Base-by-base conservation (phyloP, 2,888 invertebrate genomes). In the Leucophenga montana region DNA sequence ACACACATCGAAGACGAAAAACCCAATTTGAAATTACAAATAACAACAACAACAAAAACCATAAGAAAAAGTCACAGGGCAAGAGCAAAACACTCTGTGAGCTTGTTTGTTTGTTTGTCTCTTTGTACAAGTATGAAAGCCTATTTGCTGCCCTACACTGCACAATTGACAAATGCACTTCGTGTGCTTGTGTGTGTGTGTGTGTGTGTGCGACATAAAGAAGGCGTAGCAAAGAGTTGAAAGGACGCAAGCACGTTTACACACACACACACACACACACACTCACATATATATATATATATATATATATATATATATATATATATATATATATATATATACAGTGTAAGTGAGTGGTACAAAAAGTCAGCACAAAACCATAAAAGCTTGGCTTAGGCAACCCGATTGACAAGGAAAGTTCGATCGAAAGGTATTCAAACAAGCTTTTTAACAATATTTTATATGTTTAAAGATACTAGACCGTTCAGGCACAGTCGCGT, bases 1-100 rank as follows among this genome's bases (percentile, higher is more conserved):
- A 39, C n/a, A 61, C 6, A n/a, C n/a, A n/a, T 46, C 18, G 16
- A 50, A 50, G 11, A 31, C 39, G 33, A 50, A 56, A 56, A 54
- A 14, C 39, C 62, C 46, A 64, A 64, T 64, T 64, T 48, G 22
- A 64, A 64, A 64, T 22, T 18, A 33, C 33, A 59, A 59, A 59
- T 14, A 33, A n/a, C 59, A 59, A 59, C 33, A 31, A 27, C 31
- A 44, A 64, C 31, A 33, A 31, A 33, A 57, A 57, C 57, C 27
- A 22, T 57, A 39, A 62, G 44, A 44, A 39, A n/a, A 13, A n/a
- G 46, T 39, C 61, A 20, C 20, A 44, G 61, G 39, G 11, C 39
- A 39, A 39, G 39, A 39, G 39, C 8, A 39, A 39, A 39, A 39
- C 39, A 61, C 44, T 44, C 18, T 33, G 39, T 27, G 20, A n/a